phyloP scores from a whole-genome alignment of 2,113 vertebrate genomes.

The Porphyrio hochstetteri region DNA sequence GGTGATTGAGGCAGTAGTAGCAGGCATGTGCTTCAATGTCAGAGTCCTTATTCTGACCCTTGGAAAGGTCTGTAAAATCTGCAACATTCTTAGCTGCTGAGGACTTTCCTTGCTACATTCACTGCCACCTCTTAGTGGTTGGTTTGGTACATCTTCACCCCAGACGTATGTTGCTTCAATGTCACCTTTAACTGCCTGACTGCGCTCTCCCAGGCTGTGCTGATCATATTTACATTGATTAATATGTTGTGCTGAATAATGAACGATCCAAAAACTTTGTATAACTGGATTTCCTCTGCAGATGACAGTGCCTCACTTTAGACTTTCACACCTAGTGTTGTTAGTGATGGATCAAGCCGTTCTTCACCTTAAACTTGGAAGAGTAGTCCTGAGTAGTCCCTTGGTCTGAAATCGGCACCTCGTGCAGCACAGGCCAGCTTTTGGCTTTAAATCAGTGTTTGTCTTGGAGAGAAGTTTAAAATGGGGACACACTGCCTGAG shows the following conservation, averaged over 20 bases:
- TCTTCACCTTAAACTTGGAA: background rate
- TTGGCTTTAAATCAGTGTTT: background rate
- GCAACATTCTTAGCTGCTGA: background rate
- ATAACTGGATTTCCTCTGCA: slow-evolving; percentile 2
- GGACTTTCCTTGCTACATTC: background rate
- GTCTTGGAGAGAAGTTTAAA: background rate
- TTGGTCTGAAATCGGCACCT: background rate
- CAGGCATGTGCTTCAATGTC: background rate
- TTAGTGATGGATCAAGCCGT: background rate
- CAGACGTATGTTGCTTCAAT: background rate
- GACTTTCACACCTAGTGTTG: background rate
- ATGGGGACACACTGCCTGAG: background rate
- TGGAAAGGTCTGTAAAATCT: background rate
- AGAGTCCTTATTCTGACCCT: background rate
- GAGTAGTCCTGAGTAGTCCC: background rate
- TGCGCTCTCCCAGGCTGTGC: background rate
- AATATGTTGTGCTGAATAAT: slow-evolving; percentile 51
- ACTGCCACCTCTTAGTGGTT: background rate
- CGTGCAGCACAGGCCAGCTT: background rate
- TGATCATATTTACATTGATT: slow-evolving; percentile 63
- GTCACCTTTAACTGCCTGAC: slow-evolving; percentile 30
- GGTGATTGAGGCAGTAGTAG: background rate
- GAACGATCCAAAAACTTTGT: slow-evolving; percentile 15
- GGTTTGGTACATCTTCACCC: background rate
- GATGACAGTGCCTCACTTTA: background rate